A percentile compares a stretch with the other conserved stretches of the same genome.
phyloP scores from a whole-genome alignment of 2,888 invertebrate genomes.

The Syrista parreyssii region DNA sequence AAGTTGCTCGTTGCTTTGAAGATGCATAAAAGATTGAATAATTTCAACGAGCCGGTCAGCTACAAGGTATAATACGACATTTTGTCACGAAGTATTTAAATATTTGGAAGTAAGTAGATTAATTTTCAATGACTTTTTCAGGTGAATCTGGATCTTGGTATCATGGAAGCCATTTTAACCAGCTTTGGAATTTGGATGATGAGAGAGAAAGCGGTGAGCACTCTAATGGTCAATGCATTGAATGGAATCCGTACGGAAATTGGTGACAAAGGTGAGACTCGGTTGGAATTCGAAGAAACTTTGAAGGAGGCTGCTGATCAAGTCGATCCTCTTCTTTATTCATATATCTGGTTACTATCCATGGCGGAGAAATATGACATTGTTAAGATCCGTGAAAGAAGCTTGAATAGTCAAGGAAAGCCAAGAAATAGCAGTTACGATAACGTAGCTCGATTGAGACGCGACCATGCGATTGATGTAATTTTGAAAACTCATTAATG shows the following conservation, averaged over 20 bases:
- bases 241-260: conserved; percentile 40
- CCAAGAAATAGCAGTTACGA: background rate
- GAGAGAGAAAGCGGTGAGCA: conserved; percentile 31
- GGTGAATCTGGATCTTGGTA: conserved; percentile 40
- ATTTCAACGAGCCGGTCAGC: conserved; percentile 40
- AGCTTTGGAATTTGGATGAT: conserved; percentile 40
- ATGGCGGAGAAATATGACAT: conserved; percentile 40
- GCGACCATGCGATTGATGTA: background rate
- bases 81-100: conserved; percentile 10
- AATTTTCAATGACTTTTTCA: conserved; percentile 12
- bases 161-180: conserved; percentile 38
- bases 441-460: background rate
- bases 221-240: conserved; percentile 32
- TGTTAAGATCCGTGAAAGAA: conserved; percentile 31
- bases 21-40: conserved; percentile 40
- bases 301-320: conserved; percentile 42
- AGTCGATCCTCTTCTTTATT: conserved; percentile 41
- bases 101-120: background rate
- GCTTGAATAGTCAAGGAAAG: conserved; percentile 7
- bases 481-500: background rate
- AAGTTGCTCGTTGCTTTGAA: conserved; percentile 42
- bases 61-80: conserved; percentile 30
- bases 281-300: conserved; percentile 40
- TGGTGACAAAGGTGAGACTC: conserved; percentile 29
- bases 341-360: conserved; percentile 37